These are phyloP conservation scores for Probaryconus sp. DNA, from an alignment of 1,140 invertebrate species.

Conservation along the genomic window DNA sequence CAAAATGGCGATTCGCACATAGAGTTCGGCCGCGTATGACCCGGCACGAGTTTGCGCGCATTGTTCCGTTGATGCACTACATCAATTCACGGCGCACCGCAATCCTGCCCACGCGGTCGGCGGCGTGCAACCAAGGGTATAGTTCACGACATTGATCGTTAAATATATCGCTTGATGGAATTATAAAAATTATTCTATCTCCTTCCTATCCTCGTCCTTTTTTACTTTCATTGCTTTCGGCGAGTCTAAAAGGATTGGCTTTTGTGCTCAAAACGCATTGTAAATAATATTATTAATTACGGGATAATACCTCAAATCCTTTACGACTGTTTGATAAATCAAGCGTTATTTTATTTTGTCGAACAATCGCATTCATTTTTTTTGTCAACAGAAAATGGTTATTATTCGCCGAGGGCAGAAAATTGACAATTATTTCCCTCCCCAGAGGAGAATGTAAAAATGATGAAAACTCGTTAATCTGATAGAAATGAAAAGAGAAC, in stretches of 20 bases:
- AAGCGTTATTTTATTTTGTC: too few relatives aligned
- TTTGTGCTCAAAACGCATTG: slow-evolving; percentile 32
- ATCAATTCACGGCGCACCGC: slow-evolving; percentile 70
- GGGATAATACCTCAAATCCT: too few relatives aligned
- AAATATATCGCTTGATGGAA: slow-evolving; percentile 55
- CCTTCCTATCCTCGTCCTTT: slow-evolving; percentile 31
- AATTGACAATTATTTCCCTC: too few relatives aligned
- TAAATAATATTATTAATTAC: slow-evolving; percentile 47
- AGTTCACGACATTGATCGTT: slow-evolving; percentile 59
- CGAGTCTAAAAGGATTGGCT: slow-evolving; percentile 43
- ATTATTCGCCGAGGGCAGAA: too few relatives aligned
- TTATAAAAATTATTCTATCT: slow-evolving; percentile 45
- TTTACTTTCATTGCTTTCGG: slow-evolving; percentile 30
- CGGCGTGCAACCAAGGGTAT: slow-evolving; percentile 49
- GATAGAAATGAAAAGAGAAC: too few relatives aligned
- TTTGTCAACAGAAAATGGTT: too few relatives aligned
- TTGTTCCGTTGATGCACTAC: slow-evolving; percentile 71
- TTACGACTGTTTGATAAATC: too few relatives aligned
- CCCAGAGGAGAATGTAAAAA: too few relatives aligned
- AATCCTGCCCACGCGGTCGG: slow-evolving; percentile 68
- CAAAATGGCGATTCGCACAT: slow-evolving; percentile 52
- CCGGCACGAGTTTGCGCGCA: slow-evolving; percentile 47
- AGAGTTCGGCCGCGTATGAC: slow-evolving; percentile 49
- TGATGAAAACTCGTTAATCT: too few relatives aligned
- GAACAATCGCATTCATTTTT: too few relatives aligned